phyloP scores from a whole-genome alignment of 2,113 vertebrate species.

The Genyomyrus donnyi region DNA sequence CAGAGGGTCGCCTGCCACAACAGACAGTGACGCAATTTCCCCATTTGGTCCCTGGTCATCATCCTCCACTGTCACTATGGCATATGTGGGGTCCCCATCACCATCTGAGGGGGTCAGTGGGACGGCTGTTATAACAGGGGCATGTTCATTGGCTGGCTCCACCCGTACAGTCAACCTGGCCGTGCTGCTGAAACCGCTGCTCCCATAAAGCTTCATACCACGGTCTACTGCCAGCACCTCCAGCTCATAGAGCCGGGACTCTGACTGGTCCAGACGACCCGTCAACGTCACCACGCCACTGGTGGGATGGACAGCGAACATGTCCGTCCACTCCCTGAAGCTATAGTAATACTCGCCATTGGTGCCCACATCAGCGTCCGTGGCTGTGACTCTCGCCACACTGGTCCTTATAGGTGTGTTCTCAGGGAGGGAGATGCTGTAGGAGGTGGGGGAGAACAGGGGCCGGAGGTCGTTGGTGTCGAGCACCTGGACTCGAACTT shows the following conservation, averaged over 20 bases:
- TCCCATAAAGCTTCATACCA: conserved; percentile 91
- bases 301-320: conserved; percentile 93
- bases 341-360: conserved; percentile 98
- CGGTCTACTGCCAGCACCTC: conserved; percentile 93
- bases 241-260: conserved; percentile 77
- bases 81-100: conserved; percentile 79
- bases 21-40: conserved; percentile 83
- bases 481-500: conserved; percentile 80
- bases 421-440: conserved; percentile 86
- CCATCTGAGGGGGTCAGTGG: conserved; percentile 66
- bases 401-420: conserved; percentile 85
- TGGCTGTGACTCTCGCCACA: conserved; percentile 84
- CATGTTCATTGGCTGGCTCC: conserved; percentile 83
- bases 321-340: conserved; percentile 88
- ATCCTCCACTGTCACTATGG: conserved; percentile 82
- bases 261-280: conserved; percentile 75
- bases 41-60: conserved; percentile 80
- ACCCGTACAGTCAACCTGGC: conserved; percentile 80
- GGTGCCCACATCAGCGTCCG: conserved; percentile 93
- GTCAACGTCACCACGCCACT: conserved; percentile 84
- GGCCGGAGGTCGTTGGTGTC: conserved; percentile 95
- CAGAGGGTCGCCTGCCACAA: conserved; percentile 84
- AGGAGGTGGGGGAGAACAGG: conserved; percentile 92
- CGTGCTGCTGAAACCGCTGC: conserved; percentile 94
- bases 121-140: conserved; percentile 75